These are phyloP conservation scores for Penaeus chinensis DNA, from an alignment of 1,140 invertebrate species.

Conservation along the genomic window DNA sequence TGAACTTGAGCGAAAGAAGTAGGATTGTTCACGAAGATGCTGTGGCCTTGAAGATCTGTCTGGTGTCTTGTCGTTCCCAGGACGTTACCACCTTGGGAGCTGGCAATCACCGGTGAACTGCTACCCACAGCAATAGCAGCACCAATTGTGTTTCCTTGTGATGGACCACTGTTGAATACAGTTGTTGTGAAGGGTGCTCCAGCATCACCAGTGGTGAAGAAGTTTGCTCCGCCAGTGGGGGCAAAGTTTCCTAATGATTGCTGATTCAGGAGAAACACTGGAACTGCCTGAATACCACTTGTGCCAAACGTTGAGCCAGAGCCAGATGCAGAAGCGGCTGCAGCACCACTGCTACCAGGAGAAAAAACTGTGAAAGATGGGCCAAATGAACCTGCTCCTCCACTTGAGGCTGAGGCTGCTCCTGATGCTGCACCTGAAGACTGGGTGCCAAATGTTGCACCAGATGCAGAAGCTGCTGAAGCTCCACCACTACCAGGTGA, in stretches of 20 bases:
- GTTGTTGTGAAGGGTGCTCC: too few species aligned
- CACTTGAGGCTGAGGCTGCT: neutral
- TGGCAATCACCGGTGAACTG: neutral
- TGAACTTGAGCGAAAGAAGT: too few species aligned
- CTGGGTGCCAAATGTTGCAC: neutral
- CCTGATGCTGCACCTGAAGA: neutral
- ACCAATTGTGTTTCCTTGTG: neutral
- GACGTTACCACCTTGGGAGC: too few species aligned
- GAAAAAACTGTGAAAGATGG: neutral
- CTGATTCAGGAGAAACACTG: constrained; percentile 14
- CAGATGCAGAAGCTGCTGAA: neutral
- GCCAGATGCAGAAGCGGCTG: neutral
- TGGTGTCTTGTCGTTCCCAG: too few species aligned
- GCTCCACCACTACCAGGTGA: neutral
- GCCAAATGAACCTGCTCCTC: neutral
- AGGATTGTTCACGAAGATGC: too few species aligned
- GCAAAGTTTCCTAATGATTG: neutral
- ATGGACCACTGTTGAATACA: neutral
- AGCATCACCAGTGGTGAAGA: neutral
- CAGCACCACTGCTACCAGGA: neutral
- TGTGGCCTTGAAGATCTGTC: too few species aligned
- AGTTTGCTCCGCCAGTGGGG: neutral
- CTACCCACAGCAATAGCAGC: neutral
- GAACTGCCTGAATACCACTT: neutral
- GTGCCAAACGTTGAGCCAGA: neutral